Evolutionary conservation across 1,140 invertebrate genomes (phyloP).

Genomic region (Spodoptera litura): DNA sequence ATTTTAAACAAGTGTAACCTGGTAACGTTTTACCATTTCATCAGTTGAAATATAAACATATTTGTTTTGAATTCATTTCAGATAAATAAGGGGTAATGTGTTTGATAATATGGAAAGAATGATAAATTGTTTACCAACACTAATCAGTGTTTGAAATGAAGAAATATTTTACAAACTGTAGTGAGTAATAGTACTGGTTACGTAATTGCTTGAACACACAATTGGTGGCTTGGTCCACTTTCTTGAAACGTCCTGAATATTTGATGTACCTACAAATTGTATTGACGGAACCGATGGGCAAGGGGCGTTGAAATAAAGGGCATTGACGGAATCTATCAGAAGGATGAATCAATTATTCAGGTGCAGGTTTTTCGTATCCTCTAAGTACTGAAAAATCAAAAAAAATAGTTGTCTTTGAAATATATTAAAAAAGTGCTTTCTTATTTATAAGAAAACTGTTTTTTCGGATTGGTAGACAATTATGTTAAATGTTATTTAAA

Average conservation of each 20-base stretch:
- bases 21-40: too few relatives aligned
- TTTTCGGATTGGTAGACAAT: too few relatives aligned
- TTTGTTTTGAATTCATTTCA: background rate
- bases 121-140: conserved; percentile 1
- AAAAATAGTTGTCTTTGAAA: too few relatives aligned
- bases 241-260: conserved; percentile 22
- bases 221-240: background rate
- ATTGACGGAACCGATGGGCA: conserved; percentile 19
- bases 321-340: conserved; percentile 19
- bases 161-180: background rate
- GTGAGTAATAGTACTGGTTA: background rate
- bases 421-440: too few relatives aligned
- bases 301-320: background rate
- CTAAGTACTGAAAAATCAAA: background rate
- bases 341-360: conserved; percentile 7
- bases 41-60: too few relatives aligned
- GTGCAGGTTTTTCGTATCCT: background rate
- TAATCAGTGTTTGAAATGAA: background rate
- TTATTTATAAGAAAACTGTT: too few relatives aligned
- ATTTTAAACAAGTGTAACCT: too few relatives aligned
- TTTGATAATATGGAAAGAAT: background rate
- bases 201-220: conserved; percentile 1
- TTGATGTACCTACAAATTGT: conserved; percentile 34
- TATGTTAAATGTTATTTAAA: too few relatives aligned
- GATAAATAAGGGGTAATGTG: background rate